Conservation (phyloP, 2,888 invertebrate genomes). For the Acanthosoma haemorrhoidale region DNA sequence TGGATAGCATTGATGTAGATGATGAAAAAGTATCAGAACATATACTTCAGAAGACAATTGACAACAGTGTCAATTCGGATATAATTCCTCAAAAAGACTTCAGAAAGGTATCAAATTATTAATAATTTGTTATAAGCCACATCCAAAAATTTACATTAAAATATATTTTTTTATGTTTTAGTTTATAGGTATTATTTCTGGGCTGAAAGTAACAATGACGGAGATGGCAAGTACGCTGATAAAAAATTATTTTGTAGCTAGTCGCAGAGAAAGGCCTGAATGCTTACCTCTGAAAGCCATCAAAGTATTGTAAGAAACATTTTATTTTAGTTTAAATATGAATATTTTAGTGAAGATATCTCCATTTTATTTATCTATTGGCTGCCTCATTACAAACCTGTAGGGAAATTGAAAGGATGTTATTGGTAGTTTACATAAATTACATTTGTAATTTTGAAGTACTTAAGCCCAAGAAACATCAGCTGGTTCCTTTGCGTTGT, state of each 20-base stretch:
- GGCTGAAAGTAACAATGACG: constrained; percentile 40
- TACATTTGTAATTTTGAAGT: not conserved
- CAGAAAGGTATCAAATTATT: not conserved
- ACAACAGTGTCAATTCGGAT: not conserved
- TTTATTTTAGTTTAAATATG: not conserved
- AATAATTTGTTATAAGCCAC: not conserved
- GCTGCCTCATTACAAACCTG: no score
- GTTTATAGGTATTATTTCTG: constrained; percentile 42
- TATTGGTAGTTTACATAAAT: not conserved
- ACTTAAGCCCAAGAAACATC: no score
- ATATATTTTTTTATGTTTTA: constrained; percentile 29
- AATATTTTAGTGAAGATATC: not conserved
- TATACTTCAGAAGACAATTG: constrained; percentile 26
- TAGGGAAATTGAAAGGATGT: no score
- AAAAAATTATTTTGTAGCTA: constrained; percentile 49
- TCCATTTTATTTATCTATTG: no score
- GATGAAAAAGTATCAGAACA: constrained; percentile 34
- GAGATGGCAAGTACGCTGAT: constrained; percentile 46
- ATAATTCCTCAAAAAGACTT: constrained; percentile 1
- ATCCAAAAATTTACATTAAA: not conserved
- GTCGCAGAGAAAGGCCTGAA: constrained; percentile 47
- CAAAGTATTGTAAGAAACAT: constrained; percentile 43
- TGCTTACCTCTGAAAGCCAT: constrained; percentile 44
- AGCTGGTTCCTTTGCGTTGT: no score
- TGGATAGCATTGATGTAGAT: constrained; percentile 38